Base-by-base conservation (phyloP, 2,888 invertebrate genomes). In the Sisyra nigra region DNA sequence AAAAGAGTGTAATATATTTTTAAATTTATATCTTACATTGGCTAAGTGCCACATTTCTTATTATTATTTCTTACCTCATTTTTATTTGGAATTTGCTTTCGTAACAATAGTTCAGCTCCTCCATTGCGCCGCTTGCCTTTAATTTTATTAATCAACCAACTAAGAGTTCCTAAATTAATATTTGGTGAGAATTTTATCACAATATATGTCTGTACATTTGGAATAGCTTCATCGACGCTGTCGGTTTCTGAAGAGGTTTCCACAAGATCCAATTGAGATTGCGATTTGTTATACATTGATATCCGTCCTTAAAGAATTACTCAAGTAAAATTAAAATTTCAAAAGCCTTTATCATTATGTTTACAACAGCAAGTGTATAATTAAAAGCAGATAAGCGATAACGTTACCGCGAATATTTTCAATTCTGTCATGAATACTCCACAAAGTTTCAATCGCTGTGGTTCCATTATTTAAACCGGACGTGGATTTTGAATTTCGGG, bases 71-170 rank as follows among this genome's bases (percentile, higher is more conserved):
- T 24, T 46, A 59, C 60, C 54, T 58, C 53, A 38, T 53, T 54
- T 42, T 52, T 47, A 15, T 44, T 41, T 30, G 49, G 48, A 6
- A 69, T 69, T 51, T 71, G 66, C 45, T 61, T 62, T 49, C 69
- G 60, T 1, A 71, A 63, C n/a, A 71, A 52, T 3, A 72, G 57
- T 54, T 72, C 71, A 4, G 69, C 71, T 7, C 72, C 71, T 2
- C 71, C 72, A 52, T 71, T 65, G 39, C 63, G 59, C 37, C 65
- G 61, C 48, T 65, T 65, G 10, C 66, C 68, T 24, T 59, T 57
- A 13, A 72, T 68, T 55, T 70, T 71, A 43, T 64, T 62, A 17
- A 69, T 61, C 11, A 73, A 55, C 71, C 72, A 73, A 47, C 60
- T 56, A 13, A 70, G 53, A 2, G 71, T 65, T 38, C 60, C 61